Base-by-base conservation (phyloP, 2,888 invertebrate genomes). In the Lottia gigantea region DNA sequence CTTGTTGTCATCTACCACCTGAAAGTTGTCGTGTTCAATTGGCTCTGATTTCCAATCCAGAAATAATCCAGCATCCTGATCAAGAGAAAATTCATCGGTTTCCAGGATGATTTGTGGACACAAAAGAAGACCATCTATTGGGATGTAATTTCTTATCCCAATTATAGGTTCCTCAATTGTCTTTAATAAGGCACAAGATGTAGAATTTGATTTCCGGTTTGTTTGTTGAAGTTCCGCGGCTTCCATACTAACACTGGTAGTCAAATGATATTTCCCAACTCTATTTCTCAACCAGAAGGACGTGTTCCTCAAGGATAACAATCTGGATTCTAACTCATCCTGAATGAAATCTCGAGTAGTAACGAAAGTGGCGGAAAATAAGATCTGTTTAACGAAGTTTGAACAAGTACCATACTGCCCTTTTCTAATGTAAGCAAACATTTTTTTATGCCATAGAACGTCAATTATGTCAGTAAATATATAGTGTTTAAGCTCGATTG, bases 371-470 rank as follows among this genome's bases (percentile, higher is more conserved):
- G 70, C 65, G 64, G 70, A 74, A 16, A 74, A 67, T 49, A 66
- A 66, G 14, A 76, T 47, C 23, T 61, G 49, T 14, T 31, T 45
- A 40, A 71, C 65, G 7, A 16, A 49, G 25, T 72, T 68, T 1
- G 73, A 68, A 64, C 76, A 76, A 0, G 64, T 63, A 0, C 72
- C 71, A 4, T 71, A 46, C 12, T 19, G 47, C 62, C 62, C 67
- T 11, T 74, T 76, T n/a, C 70, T 74, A 62, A 71, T 71, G 67
- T 73, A 76, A 12, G 72, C 62, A 47, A 76, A 67, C 25, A 71
- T 66, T 40, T n/a, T n/a, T n/a, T n/a, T n/a, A n/a, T n/a, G n/a
- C n/a, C n/a, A n/a, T n/a, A n/a, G n/a, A n/a, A n/a, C n/a, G n/a
- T n/a, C n/a, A n/a, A n/a, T n/a, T n/a, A n/a, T n/a, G n/a, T n/a